Evolutionary conservation across 2,888 invertebrate species (phyloP), one percentile per base, ranked within the genome.

Genomic region (Coleophora deauratella): DNA sequence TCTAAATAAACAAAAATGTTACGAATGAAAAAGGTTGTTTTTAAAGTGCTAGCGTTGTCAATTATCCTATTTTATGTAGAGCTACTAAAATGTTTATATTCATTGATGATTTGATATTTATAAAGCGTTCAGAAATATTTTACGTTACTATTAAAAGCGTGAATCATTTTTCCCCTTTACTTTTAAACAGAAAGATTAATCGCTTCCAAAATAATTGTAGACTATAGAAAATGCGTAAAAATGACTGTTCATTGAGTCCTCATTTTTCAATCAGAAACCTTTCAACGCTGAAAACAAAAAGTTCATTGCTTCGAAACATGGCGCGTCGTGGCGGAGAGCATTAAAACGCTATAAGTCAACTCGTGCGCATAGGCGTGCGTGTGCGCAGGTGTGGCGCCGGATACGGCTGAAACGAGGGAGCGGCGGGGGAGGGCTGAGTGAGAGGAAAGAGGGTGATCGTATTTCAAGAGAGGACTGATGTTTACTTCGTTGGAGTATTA

Each of bases 351-450:
- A 78, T 82, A 80, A 80, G 59, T 78, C 66, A 50, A 38, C 46
- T 52, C 52, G 58, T 56, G 55, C 53, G 59, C 59, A 51, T 31
- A 32, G 51, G 39, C 43, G 37, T 33, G 67, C 79, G 73, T 67
- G 42, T 28, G 76, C 79, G 84, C 84, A 85, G 82, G 84, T 85
- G 84, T 75, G 66, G 50, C 62, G 66, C 79, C 85, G 84, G 84
- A 84, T 76, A 70, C 64, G 64, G 64, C 77, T 78, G 81, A 74
- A 81, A 72, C 58, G 50, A 44, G 43, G 53, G 44, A 44, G 42
- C 49, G 53, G 49, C 33, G 42, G 27, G 44, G 41, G 13, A 33
- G 37, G 35, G 45, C 21, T 21, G 45, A 37, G 45, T 46, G 46
- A 44, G 38, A 46, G 43, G 47, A 60, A 55, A 60, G 62, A 66